Evolutionary conservation across 2,888 invertebrate species (phyloP), one percentile per base, ranked within the genome.

Genomic region (Eupithecia dodoneata): DNA sequence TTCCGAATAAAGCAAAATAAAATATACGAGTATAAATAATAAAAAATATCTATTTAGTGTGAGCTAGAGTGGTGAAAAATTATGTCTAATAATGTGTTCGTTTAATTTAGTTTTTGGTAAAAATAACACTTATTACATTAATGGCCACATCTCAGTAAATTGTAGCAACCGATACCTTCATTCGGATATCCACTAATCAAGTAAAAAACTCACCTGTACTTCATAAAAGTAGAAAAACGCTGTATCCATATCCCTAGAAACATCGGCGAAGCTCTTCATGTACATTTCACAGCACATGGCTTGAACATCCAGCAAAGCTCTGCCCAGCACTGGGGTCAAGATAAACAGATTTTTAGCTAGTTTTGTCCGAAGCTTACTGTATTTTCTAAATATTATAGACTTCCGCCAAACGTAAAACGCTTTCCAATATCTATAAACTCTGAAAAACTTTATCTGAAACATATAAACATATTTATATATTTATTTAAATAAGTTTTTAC

Each of bases 391-490:
- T 63, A 96, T 92, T 47, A 98, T 96, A 18, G 96, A 96, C 88
- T 97, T 97, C 76, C 96, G 95, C 98, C 98, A 98, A 0, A 97
- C 96, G 85, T 96, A 97, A 88, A 98, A 98, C 0, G 97, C 97
- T 91, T 98, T 97, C 97, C 97, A 97, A 79, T 96, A 94, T 15
- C 97, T 96, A 86, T 97, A 97, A 47, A 96, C 92, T 70, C 93
- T 95, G 87, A 97, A 97, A 71, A 96, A 96, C 82, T 96, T 96
- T 70, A 97, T 97, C 95, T 96, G 88, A 69, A 89, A 87, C 76
- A 66, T 30, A 30, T 30, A 30, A 30, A 30, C 30, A 30, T 30
- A 30, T 30, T 1, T 30, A 30, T 30, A 30, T 1, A 30, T 30
- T 30, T 30, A 30, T 30, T 30, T 30, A 30, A 30, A 30, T 30